Conservation (phyloP, 2,113 vertebrate genomes). For the Oryctolagus cuniculus region DNA sequence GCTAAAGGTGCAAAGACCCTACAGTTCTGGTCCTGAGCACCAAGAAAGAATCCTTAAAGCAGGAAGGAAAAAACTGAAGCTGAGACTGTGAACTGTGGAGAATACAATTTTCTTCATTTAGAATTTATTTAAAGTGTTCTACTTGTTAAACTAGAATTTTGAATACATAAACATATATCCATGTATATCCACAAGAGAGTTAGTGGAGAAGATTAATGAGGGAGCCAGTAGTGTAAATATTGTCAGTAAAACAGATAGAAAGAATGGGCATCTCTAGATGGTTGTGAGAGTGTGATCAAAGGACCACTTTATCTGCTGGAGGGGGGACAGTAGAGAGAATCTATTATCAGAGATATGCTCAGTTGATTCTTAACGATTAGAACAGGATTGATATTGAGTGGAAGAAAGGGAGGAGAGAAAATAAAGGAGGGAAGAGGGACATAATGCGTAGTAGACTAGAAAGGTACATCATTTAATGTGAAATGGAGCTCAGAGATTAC, state of each 20-base stretch:
- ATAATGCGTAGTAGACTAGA: background rate
- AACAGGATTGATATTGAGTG: background rate
- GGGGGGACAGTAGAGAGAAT: background rate
- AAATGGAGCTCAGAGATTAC: background rate
- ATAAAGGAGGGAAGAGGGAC: background rate
- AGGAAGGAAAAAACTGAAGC: conserved; percentile 14
- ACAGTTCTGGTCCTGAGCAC: conserved; percentile 27
- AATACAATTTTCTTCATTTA: conserved; percentile 28
- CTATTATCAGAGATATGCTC: background rate
- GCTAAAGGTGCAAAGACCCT: background rate
- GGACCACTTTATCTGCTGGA: too few species aligned
- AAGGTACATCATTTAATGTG: background rate
- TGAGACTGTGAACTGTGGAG: background rate
- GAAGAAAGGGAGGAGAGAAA: background rate
- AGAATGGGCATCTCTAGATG: background rate
- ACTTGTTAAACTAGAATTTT: background rate
- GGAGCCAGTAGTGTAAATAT: background rate
- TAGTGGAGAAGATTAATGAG: background rate
- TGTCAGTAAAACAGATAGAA: background rate
- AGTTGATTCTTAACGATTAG: conserved; percentile 5
- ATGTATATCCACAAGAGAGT: background rate
- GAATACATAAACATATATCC: background rate
- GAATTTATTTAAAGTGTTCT: background rate
- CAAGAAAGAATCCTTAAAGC: conserved; percentile 29
- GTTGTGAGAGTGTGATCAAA: too few species aligned